Base-by-base conservation (phyloP, 2,888 invertebrate genomes). In the Stenotaenia linearis region DNA sequence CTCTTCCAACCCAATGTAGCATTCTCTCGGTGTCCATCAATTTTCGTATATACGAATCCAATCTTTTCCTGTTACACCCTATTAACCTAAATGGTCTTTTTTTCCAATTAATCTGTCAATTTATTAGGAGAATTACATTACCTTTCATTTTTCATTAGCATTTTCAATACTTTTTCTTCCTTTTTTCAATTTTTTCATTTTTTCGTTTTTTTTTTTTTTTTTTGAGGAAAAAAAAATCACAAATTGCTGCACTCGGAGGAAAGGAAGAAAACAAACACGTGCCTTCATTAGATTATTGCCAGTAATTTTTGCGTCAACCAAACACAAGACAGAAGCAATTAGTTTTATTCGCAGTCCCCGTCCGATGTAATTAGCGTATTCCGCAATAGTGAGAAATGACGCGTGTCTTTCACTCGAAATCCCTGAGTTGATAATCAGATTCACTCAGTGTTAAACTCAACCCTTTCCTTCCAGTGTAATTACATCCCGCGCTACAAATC, bases 311-410 rank as follows among this genome's bases (percentile, higher is more conserved):
- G 18, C 45, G 45, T 45, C 45, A 45, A 45, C 45, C 12, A 69
- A 69, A 69, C 69, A 28, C 69, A 69, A 69, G 69, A 69, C 69
- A 50, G 50, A 50, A 50, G 50, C 50, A 69, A 69, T 69, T 69
- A 69, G 69, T 69, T 28, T 69, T 69, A 28, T 28, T 69, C 69
- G 25, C 12, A 69, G 15, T 69, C 69, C 28, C 69, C 28, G 69
- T 69, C 69, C 28, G 23, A 28, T 69, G 69, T 69, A 69, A 69
- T 69, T 69, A 69, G 28, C n/a, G 69, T 69, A 69, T 69, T 28
- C 10, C 69, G 28, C 28, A 28, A 69, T 28, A 69, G 69, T 28
- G 28, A 69, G 69, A 69, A 69, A 69, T 69, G 69, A 69, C 69
- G 69, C 69, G 69, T 69, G 69, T 69, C 69, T 25, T 69, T 69